phyloP scores from a whole-genome alignment of 1,140 invertebrate genomes.

The Cherax destructor region DNA sequence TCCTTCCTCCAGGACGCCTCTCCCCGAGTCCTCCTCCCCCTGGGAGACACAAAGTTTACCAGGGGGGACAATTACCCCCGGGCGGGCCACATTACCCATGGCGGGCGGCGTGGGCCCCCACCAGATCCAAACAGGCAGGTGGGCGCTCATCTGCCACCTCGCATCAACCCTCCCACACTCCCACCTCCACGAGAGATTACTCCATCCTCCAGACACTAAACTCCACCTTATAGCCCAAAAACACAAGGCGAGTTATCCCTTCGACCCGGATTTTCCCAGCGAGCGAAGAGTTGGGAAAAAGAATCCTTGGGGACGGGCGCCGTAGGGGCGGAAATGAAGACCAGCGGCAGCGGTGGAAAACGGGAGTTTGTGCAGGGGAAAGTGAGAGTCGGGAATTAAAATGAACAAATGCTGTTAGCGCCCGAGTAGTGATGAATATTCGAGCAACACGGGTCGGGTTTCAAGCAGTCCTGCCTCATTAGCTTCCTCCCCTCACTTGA shows the following conservation, averaged over 20 bases:
- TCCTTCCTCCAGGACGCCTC: neutral
- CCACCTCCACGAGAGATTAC: conserved; percentile 70
- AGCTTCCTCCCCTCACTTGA: conserved; percentile 65
- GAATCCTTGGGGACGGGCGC: neutral
- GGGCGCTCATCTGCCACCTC: conserved; percentile 67
- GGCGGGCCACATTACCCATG: conserved; percentile 66
- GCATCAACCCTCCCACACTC: conserved; percentile 65
- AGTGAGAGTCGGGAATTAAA: conserved; percentile 71
- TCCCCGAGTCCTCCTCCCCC: conserved; percentile 15
- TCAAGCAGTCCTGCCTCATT: conserved; percentile 69
- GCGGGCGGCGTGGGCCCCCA: conserved; percentile 56
- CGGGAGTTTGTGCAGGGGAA: conserved; percentile 69
- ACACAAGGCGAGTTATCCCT: conserved; percentile 53
- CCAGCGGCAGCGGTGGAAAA: conserved; percentile 51
- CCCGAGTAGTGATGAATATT: conserved; percentile 71
- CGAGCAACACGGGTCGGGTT: conserved; percentile 69
- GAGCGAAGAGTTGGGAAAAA: neutral
- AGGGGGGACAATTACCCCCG: conserved; percentile 64
- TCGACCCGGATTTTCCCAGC: neutral
- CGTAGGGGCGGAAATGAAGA: conserved; percentile 39
- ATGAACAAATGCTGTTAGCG: conserved; percentile 71
- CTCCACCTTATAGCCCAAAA: conserved; percentile 47
- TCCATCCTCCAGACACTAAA: conserved; percentile 12
- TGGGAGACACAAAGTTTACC: conserved; percentile 64
- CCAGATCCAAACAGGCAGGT: conserved; percentile 71